These are phyloP conservation scores for Varecia variegata DNA, from an alignment of 2,797 vertebrate genomes.

Conservation along the genomic window DNA sequence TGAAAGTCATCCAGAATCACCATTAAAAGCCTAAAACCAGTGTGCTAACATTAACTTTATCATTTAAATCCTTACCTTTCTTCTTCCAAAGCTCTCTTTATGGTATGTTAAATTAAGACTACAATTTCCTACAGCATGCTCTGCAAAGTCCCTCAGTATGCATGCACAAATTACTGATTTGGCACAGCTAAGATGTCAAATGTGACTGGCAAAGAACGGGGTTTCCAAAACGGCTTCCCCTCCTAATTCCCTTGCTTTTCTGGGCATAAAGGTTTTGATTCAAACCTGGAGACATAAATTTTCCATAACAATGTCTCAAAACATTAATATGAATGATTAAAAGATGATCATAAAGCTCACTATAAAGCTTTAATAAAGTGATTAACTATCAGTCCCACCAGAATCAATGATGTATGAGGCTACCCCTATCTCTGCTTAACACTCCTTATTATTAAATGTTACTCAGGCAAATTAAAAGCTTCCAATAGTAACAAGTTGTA, in stretches of 20 bases:
- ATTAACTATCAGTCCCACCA: slow-evolving; percentile 3
- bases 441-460: slow-evolving; percentile 31
- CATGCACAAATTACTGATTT: not conserved
- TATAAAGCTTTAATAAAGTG: not conserved
- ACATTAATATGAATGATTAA: slow-evolving; percentile 19
- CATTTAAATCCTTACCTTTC: not conserved
- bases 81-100: not conserved
- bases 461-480: not conserved
- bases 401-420: not conserved
- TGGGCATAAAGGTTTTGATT: not conserved
- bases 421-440: not conserved
- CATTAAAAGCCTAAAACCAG: slow-evolving; percentile 40
- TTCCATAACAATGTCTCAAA: slow-evolving; percentile 20
- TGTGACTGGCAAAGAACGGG: not conserved
- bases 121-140: not conserved
- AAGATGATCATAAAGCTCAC: not conserved
- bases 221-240: not conserved
- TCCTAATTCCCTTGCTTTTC: slow-evolving; percentile 30
- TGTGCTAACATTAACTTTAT: slow-evolving; percentile 9
- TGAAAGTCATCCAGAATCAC: slow-evolving; percentile 1
- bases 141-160: not conserved
- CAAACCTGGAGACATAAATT: slow-evolving; percentile 34
- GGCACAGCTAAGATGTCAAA: not conserved
- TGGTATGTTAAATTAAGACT: not conserved
- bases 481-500: not conserved